Conservation (phyloP, 2,797 vertebrate species). For the Siniperca obscura region DNA sequence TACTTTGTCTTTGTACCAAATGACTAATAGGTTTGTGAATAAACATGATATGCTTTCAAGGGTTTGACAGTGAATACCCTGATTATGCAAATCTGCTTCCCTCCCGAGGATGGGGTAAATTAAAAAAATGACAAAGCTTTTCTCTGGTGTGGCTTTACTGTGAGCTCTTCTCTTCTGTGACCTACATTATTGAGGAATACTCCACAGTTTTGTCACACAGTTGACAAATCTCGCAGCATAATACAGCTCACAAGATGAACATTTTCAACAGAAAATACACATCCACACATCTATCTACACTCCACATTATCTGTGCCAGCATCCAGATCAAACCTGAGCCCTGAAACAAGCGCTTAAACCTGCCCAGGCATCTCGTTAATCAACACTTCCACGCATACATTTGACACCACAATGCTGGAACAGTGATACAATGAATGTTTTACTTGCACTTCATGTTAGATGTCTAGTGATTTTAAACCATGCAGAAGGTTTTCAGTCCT, state of each 20-base stretch:
- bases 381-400: background rate
- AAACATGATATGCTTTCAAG: conserved; percentile 74
- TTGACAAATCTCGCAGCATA: conserved; percentile 57
- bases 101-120: conserved; percentile 56
- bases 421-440: background rate
- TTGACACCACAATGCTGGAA: background rate
- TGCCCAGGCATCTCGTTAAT: background rate
- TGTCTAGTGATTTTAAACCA: conserved; percentile 21
- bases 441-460: conserved; percentile 14
- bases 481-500: conserved; percentile 35
- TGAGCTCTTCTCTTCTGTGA: conserved; percentile 53
- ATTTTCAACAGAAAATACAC: conserved; percentile 25
- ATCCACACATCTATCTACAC: background rate
- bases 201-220: conserved; percentile 51
- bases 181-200: conserved; percentile 72
- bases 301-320: conserved; percentile 3
- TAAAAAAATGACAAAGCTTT: conserved; percentile 69
- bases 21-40: conserved; percentile 75
- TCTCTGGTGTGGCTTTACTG: conserved; percentile 44
- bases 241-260: conserved; percentile 44
- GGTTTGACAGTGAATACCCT: conserved; percentile 75
- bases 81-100: conserved; percentile 76
- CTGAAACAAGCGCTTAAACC: background rate
- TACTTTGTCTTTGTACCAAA: conserved; percentile 67
- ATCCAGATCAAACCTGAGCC: conserved; percentile 3